Evolutionary conservation across 1,140 invertebrate genomes (phyloP).

Genomic region (Brachionus asplanchnoidis): DNA sequence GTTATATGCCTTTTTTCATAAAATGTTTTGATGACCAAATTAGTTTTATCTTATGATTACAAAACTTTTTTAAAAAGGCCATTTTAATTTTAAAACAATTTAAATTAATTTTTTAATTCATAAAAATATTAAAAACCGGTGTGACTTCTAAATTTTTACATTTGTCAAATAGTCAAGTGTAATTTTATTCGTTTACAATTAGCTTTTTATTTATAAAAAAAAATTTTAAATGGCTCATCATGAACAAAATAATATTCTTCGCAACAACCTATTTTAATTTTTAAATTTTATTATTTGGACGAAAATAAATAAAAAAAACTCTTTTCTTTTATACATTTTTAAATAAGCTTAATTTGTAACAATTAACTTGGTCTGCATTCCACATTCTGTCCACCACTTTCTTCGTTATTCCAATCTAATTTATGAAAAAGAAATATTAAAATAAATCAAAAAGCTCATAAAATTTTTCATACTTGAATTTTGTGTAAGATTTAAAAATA

Average conservation of each 20-base stretch:
- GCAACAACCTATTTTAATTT: not conserved
- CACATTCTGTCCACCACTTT: not conserved
- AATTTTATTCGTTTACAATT: not conserved
- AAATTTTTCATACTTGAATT: not conserved
- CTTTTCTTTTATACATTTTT: not conserved
- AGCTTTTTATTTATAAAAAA: not conserved
- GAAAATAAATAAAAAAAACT: not conserved
- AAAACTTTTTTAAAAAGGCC: too few species aligned
- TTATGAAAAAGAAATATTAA: not conserved
- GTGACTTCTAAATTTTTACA: not conserved
- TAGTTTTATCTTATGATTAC: too few species aligned
- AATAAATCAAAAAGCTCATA: not conserved
- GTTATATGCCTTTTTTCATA: too few species aligned
- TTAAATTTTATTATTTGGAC: not conserved
- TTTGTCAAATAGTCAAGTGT: not conserved
- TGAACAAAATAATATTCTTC: not conserved
- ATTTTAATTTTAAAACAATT: not conserved
- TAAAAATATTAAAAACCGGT: not conserved
- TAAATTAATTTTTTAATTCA: not conserved
- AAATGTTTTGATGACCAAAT: too few species aligned
- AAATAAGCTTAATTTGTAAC: not conserved
- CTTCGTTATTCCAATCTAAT: constrained; percentile 14
- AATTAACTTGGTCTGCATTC: constrained; percentile 8
- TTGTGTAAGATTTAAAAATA: constrained; percentile 37
- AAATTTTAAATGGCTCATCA: not conserved